Percentiles rank a stretch among this genome's conserved stretches.
phyloP scores from a whole-genome alignment of 2,113 vertebrate genomes.

The Silurus asotus region DNA sequence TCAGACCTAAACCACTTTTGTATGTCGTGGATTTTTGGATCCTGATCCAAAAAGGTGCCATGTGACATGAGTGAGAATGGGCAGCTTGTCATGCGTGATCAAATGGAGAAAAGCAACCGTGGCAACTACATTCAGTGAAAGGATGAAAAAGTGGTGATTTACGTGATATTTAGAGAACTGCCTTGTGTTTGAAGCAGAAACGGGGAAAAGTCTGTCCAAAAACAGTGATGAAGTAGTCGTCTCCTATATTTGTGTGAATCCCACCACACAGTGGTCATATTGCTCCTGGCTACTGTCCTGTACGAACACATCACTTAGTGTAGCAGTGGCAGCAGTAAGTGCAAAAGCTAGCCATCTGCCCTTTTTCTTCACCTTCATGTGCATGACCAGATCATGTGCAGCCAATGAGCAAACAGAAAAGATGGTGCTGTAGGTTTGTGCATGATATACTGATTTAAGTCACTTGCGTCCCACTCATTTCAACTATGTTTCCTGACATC shows the following conservation, averaged over 20 bases:
- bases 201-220: not conserved
- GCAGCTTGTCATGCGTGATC: not conserved
- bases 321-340: not conserved
- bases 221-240: not conserved
- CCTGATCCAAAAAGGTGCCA: not conserved
- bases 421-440: not conserved
- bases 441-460: not conserved
- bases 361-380: not conserved
- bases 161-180: too few relatives aligned
- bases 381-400: not conserved
- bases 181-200: not conserved
- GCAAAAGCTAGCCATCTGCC: not conserved
- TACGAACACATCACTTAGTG: not conserved
- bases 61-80: not conserved
- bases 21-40: too few relatives aligned
- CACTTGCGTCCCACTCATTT: too few relatives aligned
- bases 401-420: not conserved
- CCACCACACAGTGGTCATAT: not conserved
- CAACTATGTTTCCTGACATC: not conserved
- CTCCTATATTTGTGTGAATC: not conserved
- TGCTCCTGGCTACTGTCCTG: not conserved
- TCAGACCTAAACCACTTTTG: not conserved
- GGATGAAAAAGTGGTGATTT: too few relatives aligned
- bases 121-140: not conserved
- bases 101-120: not conserved